Base-by-base conservation (phyloP, 2,113 vertebrate species). In the Todiramphus saurophagus region DNA sequence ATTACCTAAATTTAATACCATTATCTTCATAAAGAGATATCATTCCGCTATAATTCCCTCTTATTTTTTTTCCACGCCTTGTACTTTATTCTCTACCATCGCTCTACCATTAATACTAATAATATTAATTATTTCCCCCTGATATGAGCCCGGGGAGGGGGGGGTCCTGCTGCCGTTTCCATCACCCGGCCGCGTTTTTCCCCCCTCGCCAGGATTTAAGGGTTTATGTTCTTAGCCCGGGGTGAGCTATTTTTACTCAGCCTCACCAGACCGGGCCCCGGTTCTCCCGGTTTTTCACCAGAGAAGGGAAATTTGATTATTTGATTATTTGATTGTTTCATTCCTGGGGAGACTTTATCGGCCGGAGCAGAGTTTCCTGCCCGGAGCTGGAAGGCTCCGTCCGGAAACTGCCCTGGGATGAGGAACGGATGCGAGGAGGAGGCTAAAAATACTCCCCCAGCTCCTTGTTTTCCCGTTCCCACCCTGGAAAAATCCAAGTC, bases 271-370 rank as follows among this genome's bases (percentile, higher is more conserved):
- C 67, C 37, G 7, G 70, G 48, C 20, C 48, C 59, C 37, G 68
- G 84, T 93, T 84, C 93, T 96, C 86, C 70, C 8, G 7, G 20
- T 63, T 73, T 58, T 58, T 68, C 79, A 44, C 33, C 16, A 13
- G 82, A 69, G 92, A 85, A 88, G 48, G 89, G 72, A 82, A 85
- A 58, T 85, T n/a, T 58, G 48, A 35, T 56, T 73, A 20, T n/a
- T 33, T 50, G 23, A n/a, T 51, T 68, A 21, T n/a, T n/a, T 35
- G 24, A 69, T 50, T 62, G 24, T 66, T 44, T 25, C 70, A 56
- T 94, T 90, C 92, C 83, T 83, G 92, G 62, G 83, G 70, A 92
- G 83, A 88, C 87, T 88, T 94, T 97, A 97, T 97, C 97, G 4
- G 85, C 63, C 9, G 0, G 43, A 83, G 87, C 97, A 97, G 91